Evolutionary conservation across 2,113 vertebrate species (phyloP).

Genomic region (Rhynchopsitta pachyrhyncha): DNA sequence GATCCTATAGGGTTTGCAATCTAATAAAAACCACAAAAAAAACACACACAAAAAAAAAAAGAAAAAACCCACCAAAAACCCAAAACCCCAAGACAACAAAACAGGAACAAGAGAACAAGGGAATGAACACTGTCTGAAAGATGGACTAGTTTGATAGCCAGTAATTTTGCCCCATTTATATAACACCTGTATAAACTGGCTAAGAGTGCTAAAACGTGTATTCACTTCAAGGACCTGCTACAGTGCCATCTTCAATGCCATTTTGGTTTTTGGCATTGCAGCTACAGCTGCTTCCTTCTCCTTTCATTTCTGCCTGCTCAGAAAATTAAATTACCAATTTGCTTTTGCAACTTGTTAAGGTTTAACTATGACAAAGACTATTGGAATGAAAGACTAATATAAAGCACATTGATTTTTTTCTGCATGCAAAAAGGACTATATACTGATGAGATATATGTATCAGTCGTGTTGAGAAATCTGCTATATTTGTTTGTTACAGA

Average conservation of each 20-base stretch:
- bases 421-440: not conserved
- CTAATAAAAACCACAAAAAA: not conserved
- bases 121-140: not conserved
- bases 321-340: not conserved
- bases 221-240: not conserved
- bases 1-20: not conserved
- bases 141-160: not conserved
- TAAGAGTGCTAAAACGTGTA: not conserved
- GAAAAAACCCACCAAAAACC: too few species aligned
- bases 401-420: not conserved
- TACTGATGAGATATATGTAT: not conserved
- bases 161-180: not conserved
- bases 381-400: not conserved
- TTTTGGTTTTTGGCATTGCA: not conserved
- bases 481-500: not conserved
- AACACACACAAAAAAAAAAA: not conserved
- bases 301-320: not conserved
- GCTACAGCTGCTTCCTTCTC: not conserved
- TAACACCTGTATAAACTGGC: not conserved
- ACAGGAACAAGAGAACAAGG: not conserved
- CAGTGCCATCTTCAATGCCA: not conserved
- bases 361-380: not conserved
- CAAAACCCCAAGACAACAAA: not conserved
- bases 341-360: not conserved
- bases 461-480: not conserved